Conservation (phyloP, 2,797 vertebrate species). For the Triplophysa bombifrons region DNA sequence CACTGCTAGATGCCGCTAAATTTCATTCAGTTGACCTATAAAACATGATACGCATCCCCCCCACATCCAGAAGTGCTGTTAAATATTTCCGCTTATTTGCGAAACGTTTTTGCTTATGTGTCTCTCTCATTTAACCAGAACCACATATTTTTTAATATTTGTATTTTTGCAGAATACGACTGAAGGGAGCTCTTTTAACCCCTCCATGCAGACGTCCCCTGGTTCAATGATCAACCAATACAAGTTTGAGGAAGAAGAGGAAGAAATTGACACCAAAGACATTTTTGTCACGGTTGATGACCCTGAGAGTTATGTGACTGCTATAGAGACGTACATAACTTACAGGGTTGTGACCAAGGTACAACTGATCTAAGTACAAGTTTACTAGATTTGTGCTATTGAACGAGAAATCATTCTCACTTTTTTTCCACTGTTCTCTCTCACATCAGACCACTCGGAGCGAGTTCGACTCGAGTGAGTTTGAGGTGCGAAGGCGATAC, state of each 20-base stretch:
- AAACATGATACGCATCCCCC: neutral
- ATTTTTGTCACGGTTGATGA: slow-evolving; percentile 90
- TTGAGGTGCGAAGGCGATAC: slow-evolving; percentile 91
- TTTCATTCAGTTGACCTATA: no score
- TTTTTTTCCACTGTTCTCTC: neutral
- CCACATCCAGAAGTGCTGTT: neutral
- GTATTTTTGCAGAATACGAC: slow-evolving; percentile 75
- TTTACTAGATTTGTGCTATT: neutral
- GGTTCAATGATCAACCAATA: slow-evolving; percentile 93
- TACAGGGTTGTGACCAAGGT: slow-evolving; percentile 93
- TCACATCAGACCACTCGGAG: slow-evolving; percentile 86
- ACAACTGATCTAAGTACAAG: slow-evolving; percentile 35
- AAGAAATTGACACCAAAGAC: slow-evolving; percentile 80
- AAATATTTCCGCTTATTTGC: neutral
- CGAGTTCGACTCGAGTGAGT: slow-evolving; percentile 94
- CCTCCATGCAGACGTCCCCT: slow-evolving; percentile 83
- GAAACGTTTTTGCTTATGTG: neutral
- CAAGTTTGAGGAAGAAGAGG: slow-evolving; percentile 85
- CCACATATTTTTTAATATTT: neutral
- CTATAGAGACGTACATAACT: slow-evolving; percentile 93
- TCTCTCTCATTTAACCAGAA: neutral
- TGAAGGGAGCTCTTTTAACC: slow-evolving; percentile 79
- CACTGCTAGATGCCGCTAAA: no score
- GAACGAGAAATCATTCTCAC: slow-evolving; percentile 12
- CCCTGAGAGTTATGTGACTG: slow-evolving; percentile 91